A percentile compares a stretch with the other conserved stretches of the same genome.
Evolutionary conservation across 2,888 invertebrate genomes (phyloP).

Genomic region (Melanargia galathea): DNA sequence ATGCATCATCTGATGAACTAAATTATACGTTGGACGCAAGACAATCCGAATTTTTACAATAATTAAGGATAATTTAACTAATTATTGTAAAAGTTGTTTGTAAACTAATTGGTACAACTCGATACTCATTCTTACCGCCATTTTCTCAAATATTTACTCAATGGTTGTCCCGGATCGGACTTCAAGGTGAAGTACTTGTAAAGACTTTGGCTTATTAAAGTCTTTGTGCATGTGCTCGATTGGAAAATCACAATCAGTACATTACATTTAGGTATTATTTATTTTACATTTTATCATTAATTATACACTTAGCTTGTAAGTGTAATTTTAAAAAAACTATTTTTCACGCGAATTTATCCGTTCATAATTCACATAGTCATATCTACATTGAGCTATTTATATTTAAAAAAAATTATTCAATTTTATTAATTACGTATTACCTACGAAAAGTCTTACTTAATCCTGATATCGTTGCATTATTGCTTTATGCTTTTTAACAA

Average conservation of each 20-base stretch:
- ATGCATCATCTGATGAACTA: neutral
- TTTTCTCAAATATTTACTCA: slow-evolving; percentile 25
- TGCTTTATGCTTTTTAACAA: slow-evolving; percentile 57
- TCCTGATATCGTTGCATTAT: too few species aligned
- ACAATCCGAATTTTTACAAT: slow-evolving; percentile 2
- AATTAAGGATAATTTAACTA: neutral
- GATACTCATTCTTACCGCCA: slow-evolving; percentile 23
- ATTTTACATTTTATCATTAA: slow-evolving; percentile 62
- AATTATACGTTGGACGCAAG: neutral
- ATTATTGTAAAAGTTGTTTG: neutral
- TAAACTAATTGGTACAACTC: neutral
- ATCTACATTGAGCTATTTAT: neutral
- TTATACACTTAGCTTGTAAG: slow-evolving; percentile 69
- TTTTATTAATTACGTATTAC: slow-evolving; percentile 26
- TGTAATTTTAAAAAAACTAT: slow-evolving; percentile 50
- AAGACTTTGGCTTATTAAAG: slow-evolving; percentile 78
- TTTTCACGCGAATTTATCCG: slow-evolving; percentile 25
- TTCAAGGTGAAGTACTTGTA: slow-evolving; percentile 70
- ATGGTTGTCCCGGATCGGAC: slow-evolving; percentile 40
- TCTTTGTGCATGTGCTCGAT: slow-evolving; percentile 73
- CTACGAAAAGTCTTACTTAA: slow-evolving; percentile 37
- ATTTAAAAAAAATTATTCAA: slow-evolving; percentile 3
- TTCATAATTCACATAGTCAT: neutral
- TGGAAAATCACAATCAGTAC: slow-evolving; percentile 58
- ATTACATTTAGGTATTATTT: slow-evolving; percentile 60